Evolutionary conservation across 2,888 invertebrate genomes (phyloP).

Genomic region (Galerucella nymphaeae): DNA sequence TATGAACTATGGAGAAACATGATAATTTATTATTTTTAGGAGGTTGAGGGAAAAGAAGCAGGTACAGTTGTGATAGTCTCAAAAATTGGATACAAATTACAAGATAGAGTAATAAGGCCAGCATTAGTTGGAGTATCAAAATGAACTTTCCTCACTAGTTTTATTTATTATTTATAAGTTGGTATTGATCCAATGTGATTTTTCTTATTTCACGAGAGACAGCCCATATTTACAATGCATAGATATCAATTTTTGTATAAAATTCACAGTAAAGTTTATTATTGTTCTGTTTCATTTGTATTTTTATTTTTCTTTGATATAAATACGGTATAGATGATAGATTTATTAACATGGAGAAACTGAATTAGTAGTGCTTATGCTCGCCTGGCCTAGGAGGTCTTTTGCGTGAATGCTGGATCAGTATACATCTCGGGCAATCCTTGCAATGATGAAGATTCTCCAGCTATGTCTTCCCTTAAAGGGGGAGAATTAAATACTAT

Average conservation of each 20-base stretch:
- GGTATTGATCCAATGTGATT: constrained; percentile 41
- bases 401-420: too few species aligned
- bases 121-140: constrained; percentile 97
- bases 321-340: too few species aligned
- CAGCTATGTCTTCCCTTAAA: too few species aligned
- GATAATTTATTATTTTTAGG: constrained; percentile 64
- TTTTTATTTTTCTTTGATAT: background rate
- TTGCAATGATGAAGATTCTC: too few species aligned
- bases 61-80: constrained; percentile 93
- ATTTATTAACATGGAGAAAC: too few species aligned
- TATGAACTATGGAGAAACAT: too few species aligned
- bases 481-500: too few species aligned
- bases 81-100: constrained; percentile 95
- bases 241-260: constrained; percentile 33
- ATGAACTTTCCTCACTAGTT: constrained; percentile 54
- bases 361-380: too few species aligned
- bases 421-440: too few species aligned
- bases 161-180: constrained; percentile 32
- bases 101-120: constrained; percentile 93
- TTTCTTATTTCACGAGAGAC: constrained; percentile 41
- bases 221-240: constrained; percentile 19
- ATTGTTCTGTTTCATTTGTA: constrained; percentile 16
- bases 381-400: too few species aligned
- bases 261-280: constrained; percentile 39
- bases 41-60: constrained; percentile 81